Conservation (phyloP, 2,113 vertebrate genomes). For the Thunnus thynnus region DNA sequence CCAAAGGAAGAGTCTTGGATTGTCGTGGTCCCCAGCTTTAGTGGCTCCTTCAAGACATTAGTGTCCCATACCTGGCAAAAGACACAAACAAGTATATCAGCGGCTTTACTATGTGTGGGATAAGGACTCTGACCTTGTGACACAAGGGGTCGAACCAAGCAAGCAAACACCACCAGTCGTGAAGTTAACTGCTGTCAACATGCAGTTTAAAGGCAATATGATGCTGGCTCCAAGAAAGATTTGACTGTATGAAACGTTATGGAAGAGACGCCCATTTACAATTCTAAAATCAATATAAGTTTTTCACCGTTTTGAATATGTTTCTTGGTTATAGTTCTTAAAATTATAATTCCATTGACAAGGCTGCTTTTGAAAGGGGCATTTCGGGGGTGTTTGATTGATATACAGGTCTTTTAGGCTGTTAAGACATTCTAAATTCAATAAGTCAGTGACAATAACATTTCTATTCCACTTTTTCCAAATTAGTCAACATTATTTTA, state of each 20-base stretch:
- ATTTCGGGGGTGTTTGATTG: no score
- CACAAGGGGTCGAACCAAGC: not conserved
- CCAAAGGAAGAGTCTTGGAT: conserved; percentile 88
- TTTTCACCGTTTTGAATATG: no score
- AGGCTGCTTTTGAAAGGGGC: not conserved
- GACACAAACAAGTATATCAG: conserved; percentile 37
- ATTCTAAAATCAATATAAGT: no score
- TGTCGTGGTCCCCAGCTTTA: conserved; percentile 86
- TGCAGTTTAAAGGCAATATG: not conserved
- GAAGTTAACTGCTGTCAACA: not conserved
- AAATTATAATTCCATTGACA: not conserved
- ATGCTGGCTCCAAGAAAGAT: not conserved
- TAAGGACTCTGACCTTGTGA: not conserved
- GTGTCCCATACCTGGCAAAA: conserved; percentile 79
- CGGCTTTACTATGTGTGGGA: not conserved
- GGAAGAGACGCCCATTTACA: not conserved
- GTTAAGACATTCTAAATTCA: not conserved
- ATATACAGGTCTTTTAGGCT: no score
- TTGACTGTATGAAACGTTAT: not conserved
- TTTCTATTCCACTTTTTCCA: not conserved
- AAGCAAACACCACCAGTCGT: not conserved
- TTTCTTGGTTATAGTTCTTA: not conserved
- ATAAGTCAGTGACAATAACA: not conserved
- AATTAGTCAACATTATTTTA: conserved; percentile 28
- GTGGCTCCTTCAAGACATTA: conserved; percentile 84